Conservation (phyloP, 2,797 vertebrate species). For the Kryptopterus vitreolus region DNA sequence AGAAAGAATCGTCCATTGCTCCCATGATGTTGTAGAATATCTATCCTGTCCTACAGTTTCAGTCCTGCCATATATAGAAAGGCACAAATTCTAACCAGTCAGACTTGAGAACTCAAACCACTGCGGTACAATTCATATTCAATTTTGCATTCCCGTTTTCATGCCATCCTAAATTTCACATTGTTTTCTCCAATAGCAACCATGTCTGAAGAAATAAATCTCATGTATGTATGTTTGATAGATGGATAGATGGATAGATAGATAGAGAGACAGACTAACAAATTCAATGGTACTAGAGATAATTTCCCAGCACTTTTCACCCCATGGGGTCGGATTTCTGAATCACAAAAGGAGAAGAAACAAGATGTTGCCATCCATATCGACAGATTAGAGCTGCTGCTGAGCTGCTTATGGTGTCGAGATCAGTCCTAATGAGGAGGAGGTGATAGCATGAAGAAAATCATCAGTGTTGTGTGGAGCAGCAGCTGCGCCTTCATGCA, state of each 20-base stretch:
- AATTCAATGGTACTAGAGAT: background rate
- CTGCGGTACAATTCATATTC: background rate
- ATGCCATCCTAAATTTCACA: background rate
- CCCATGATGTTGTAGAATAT: background rate
- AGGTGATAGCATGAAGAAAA: slow-evolving; percentile 39
- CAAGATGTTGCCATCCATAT: slow-evolving; percentile 47
- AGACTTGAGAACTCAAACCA: background rate
- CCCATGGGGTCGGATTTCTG: background rate
- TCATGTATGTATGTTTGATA: background rate
- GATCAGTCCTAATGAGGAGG: slow-evolving; percentile 45
- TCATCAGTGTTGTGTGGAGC: slow-evolving; percentile 34
- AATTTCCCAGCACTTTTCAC: background rate
- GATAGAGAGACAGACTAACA: too few relatives aligned
- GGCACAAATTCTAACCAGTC: background rate
- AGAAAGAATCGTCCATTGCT: background rate
- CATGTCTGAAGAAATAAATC: background rate
- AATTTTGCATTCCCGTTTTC: background rate
- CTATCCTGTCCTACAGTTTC: background rate
- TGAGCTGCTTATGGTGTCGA: slow-evolving; percentile 31
- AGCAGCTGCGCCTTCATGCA: slow-evolving; percentile 34
- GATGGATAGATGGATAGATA: too few relatives aligned
- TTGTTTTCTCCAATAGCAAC: background rate
- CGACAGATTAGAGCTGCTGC: slow-evolving; percentile 30
- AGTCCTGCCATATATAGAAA: background rate
- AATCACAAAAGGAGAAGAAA: slow-evolving; percentile 33